phyloP scores from a whole-genome alignment of 2,888 invertebrate genomes.

The Sphaerophoria taeniata region DNA sequence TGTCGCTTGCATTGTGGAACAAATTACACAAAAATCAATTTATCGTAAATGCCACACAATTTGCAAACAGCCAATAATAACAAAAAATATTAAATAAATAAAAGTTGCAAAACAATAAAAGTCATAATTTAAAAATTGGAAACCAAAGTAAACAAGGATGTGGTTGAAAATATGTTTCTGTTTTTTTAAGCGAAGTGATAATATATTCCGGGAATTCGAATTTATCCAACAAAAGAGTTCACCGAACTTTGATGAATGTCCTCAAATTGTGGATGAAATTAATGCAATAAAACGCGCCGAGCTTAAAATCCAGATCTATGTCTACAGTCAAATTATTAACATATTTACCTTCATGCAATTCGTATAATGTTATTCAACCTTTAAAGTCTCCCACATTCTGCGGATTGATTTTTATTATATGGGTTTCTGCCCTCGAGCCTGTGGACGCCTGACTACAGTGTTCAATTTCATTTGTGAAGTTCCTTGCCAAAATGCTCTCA shows the following conservation, averaged over 20 bases:
- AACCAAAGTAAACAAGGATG: slow-evolving; percentile 49
- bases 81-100: slow-evolving; percentile 24
- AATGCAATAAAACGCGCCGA: slow-evolving; percentile 44
- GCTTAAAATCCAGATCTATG: background rate
- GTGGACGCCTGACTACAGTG: slow-evolving; percentile 5
- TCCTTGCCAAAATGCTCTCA: slow-evolving; percentile 39
- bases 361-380: slow-evolving; percentile 46
- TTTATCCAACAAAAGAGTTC: slow-evolving; percentile 19
- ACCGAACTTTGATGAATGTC: slow-evolving; percentile 50
- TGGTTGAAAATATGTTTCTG: slow-evolving; percentile 41
- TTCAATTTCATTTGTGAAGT: slow-evolving; percentile 60
- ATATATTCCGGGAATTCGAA: slow-evolving; percentile 16
- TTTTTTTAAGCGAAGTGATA: slow-evolving; percentile 45
- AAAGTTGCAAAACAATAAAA: slow-evolving; percentile 40
- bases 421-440: slow-evolving; percentile 10
- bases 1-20: background rate
- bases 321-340: background rate
- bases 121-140: slow-evolving; percentile 54
- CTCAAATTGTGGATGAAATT: slow-evolving; percentile 49
- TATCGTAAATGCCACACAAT: slow-evolving; percentile 34
- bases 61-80: slow-evolving; percentile 2
- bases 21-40: slow-evolving; percentile 26
- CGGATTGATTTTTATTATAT: slow-evolving; percentile 24
- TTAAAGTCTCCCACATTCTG: slow-evolving; percentile 50
- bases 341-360: slow-evolving; percentile 35